Percentiles rank a stretch among this genome's conserved stretches.
Evolutionary conservation across 1,140 invertebrate species (phyloP).

Genomic region (Galleria mellonella): DNA sequence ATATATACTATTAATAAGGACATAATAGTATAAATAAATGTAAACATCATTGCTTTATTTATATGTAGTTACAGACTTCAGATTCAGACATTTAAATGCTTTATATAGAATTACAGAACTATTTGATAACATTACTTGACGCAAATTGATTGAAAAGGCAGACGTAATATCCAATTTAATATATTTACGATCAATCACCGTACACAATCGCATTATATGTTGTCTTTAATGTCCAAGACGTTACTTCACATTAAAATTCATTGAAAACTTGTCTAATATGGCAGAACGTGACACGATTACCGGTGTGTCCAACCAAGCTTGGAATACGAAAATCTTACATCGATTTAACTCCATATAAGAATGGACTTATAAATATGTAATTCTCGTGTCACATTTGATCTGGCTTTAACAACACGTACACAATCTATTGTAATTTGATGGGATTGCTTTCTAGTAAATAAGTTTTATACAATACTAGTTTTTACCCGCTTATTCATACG

Average conservation of each 20-base stretch:
- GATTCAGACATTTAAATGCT: no score
- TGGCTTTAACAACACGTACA: no score
- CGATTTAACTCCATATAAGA: slow-evolving; percentile 25
- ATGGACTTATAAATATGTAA: slow-evolving; percentile 29
- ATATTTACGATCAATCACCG: slow-evolving; percentile 20
- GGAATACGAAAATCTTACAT: slow-evolving; percentile 34
- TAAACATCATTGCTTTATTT: no score
- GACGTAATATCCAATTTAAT: no score
- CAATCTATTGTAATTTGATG: slow-evolving; percentile 3
- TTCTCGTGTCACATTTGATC: background rate
- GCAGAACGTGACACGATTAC: slow-evolving; percentile 33
- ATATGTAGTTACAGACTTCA: no score
- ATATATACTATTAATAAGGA: no score
- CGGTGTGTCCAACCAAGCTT: slow-evolving; percentile 11
- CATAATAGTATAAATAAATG: no score
- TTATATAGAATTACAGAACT: no score
- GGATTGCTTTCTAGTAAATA: background rate
- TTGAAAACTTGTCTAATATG: slow-evolving; percentile 51
- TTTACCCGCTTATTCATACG: no score
- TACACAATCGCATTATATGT: slow-evolving; percentile 17
- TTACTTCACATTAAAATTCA: slow-evolving; percentile 45
- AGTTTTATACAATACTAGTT: no score
- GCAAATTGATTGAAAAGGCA: no score
- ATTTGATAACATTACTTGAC: no score
- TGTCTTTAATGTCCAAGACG: slow-evolving; percentile 10